Evolutionary conservation across 1,140 invertebrate genomes (phyloP).

Genomic region (Solen grandis): DNA sequence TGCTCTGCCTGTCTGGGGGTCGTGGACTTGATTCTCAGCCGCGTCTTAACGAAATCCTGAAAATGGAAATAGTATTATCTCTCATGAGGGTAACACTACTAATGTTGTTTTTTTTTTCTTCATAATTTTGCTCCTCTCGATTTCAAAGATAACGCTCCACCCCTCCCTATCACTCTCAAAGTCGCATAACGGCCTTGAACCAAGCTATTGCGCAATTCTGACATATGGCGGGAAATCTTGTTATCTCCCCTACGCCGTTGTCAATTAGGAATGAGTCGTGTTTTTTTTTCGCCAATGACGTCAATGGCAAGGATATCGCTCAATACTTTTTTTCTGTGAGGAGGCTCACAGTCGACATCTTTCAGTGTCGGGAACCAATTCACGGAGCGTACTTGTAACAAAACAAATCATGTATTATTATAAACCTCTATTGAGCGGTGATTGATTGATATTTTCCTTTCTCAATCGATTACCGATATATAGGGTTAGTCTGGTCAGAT

Average conservation of each 20-base stretch:
- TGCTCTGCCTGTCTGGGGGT: no score
- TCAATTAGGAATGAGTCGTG: slow-evolving; percentile 20
- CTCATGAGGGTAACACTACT: no score
- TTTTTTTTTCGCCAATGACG: background rate
- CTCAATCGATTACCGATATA: slow-evolving; percentile 30
- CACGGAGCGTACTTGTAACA: background rate
- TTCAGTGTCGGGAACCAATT: background rate
- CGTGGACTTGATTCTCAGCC: no score
- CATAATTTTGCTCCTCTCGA: no score
- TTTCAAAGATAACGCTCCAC: no score
- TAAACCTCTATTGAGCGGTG: background rate
- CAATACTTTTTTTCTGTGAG: background rate
- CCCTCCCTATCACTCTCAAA: no score
- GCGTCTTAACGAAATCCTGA: no score
- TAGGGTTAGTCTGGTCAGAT: slow-evolving; percentile 42
- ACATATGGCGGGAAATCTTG: slow-evolving; percentile 51
- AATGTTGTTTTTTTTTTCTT: no score
- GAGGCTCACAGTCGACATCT: background rate
- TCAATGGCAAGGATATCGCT: background rate
- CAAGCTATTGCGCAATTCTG: no score
- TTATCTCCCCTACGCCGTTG: background rate
- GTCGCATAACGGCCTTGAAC: no score
- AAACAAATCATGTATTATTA: background rate
- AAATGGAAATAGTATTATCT: no score
- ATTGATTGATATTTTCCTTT: slow-evolving; percentile 20